Conservation (phyloP, 2,113 vertebrate species). For the Pogona vitticeps region DNA sequence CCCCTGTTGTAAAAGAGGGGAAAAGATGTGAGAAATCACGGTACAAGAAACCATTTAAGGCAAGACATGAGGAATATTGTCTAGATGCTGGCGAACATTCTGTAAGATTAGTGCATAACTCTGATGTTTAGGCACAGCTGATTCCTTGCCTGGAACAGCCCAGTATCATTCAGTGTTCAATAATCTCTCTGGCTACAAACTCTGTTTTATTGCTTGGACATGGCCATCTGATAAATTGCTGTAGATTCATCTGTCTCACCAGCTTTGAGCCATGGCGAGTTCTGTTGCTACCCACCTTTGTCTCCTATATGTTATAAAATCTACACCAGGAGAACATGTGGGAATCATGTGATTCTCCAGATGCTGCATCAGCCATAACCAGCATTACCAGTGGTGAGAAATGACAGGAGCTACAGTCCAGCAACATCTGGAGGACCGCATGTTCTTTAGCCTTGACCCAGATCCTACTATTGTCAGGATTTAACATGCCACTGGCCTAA, state of each 20-base stretch:
- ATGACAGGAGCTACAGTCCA: neutral
- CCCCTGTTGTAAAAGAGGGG: too few species aligned
- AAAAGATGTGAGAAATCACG: too few species aligned
- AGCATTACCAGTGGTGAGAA: neutral
- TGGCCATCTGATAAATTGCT: neutral
- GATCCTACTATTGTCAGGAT: neutral
- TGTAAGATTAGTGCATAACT: too few species aligned
- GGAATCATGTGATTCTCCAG: too few species aligned
- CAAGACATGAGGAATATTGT: too few species aligned
- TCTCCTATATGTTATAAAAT: too few species aligned
- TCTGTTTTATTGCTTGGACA: neutral
- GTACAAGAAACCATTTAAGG: too few species aligned
- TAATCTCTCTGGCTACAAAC: neutral
- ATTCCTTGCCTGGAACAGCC: too few species aligned
- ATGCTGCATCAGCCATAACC: too few species aligned
- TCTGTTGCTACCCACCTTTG: neutral
- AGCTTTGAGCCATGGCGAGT: neutral
- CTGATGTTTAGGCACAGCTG: too few species aligned
- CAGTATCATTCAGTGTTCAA: neutral
- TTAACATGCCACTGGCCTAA: slow-evolving; percentile 5
- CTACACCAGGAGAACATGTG: too few species aligned
- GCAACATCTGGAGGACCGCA: neutral
- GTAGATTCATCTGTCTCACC: neutral
- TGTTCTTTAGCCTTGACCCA: neutral
- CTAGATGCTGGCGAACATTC: too few species aligned